These are phyloP conservation scores for Urosaurus nigricauda DNA, from an alignment of 2,797 vertebrate genomes.

Conservation along the genomic window DNA sequence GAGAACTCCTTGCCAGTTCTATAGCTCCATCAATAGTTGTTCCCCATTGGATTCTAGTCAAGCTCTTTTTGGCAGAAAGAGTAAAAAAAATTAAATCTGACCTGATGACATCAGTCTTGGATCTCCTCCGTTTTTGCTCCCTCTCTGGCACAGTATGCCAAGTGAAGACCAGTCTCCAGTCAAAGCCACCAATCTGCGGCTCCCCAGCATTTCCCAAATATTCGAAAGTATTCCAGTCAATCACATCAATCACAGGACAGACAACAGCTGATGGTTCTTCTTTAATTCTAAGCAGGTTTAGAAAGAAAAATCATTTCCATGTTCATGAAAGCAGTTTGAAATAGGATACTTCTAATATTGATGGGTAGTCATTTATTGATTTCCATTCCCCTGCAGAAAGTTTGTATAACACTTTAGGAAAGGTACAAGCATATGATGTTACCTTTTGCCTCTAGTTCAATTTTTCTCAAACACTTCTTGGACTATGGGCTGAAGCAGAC, in stretches of 20 bases:
- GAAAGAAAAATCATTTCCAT: constrained; percentile 51
- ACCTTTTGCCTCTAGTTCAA: background rate
- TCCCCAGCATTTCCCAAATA: constrained; percentile 93
- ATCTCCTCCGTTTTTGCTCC: constrained; percentile 86
- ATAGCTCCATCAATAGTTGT: too few relatives aligned
- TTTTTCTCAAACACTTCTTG: background rate
- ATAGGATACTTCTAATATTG: background rate
- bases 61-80: too few relatives aligned
- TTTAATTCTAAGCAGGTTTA: constrained; percentile 84
- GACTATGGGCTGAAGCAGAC: too few relatives aligned
- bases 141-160: constrained; percentile 89
- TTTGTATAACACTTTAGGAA: background rate
- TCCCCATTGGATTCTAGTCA: too few relatives aligned
- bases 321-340: constrained; percentile 18
- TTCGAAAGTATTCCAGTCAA: constrained; percentile 98
- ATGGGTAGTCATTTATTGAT: background rate
- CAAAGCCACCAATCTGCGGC: constrained; percentile 96
- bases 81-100: constrained; percentile 56
- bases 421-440: background rate
- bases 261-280: constrained; percentile 92
- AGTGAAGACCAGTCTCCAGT: constrained; percentile 96
- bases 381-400: background rate
- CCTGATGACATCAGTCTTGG: constrained; percentile 92
- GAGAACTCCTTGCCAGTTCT: too few relatives aligned
- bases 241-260: constrained; percentile 96